Evolutionary conservation across 2,113 vertebrate genomes (phyloP), one percentile per base, ranked within the genome.

Genomic region (Ceyx cyanopectus): DNA sequence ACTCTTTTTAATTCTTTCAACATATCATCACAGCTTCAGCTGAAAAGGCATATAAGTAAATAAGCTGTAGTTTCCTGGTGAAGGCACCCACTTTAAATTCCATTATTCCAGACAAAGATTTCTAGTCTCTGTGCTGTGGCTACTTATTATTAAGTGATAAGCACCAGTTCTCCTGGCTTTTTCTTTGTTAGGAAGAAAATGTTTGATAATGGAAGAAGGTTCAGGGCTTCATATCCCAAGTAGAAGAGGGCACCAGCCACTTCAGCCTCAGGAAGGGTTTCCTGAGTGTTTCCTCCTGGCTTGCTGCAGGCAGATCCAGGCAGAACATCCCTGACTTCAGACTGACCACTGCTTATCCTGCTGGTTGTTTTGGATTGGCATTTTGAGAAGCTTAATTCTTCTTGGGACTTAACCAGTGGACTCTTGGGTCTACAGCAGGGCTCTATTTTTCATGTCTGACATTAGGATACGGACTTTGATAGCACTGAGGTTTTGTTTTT

Each of bases 111-210:
- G 45, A 14, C 32, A n/a, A 74, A 70, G 24, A 15, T 5, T 60
- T 85, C 27, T 21, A 62, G 6, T 45, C 16, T 16, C 77, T 81
- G 26, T 66, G 15, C 3, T 70, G 7, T 30, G 62, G 57, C 6
- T 34, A 10, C 1, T 50, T 53, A 3, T 11, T 61, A 27, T 46
- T 72, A 22, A 22, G 10, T 68, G 12, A 46, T 20, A 79, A 1
- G 3, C 6, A 54, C 5, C 5, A 56, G 4, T 1, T 32, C 2
- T 56, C 0, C 5, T 27, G 2, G 1, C 62, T 37, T 7, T 15
- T n/a, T 29, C 16, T 73, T 34, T 11, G 8, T 10, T 74, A 26
- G 34, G 7, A 26, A 69, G 66, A 56, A 34, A 24, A 13, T 3
- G 1, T 22, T 81, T 61, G 30, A 17, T 70, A 23, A 5, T 69